Evolutionary conservation across 2,888 invertebrate genomes (phyloP), one percentile per base, ranked within the genome.

Genomic region (Drosophila macrospina): DNA sequence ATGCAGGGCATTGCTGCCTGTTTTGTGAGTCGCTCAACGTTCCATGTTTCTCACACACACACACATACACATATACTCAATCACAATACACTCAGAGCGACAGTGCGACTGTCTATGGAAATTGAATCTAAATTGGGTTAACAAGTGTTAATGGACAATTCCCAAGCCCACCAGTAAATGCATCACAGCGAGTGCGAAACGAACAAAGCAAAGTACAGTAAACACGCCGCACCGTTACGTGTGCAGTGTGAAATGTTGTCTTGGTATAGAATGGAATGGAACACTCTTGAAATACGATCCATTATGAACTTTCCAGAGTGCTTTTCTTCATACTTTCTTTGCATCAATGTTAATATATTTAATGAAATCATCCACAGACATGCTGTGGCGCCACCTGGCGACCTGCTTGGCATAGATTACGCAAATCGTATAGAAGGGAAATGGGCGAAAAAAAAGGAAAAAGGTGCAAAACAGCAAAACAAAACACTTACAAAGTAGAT

Each of bases 61-160:
- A 39, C 32, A 51, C 45, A 62, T 36, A 34, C 37, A 48, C 39
- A 37, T 30, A 28, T 41, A 42, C 47, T 37, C 44, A 51, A 52
- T 56, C 41, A 61, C 45, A 16, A 34, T 52, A 39, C 69, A 55
- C 48, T 44, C 51, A 26, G 34, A 32, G 20, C 60, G 55, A 68
- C 68, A n/a, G 54, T 64, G 70, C 70, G 54, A 61, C 60, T 34
- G 60, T 74, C 83, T 88, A 88, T 89, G 84, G 84, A 88, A 89
- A 85, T 85, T 89, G 76, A 88, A 82, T 85, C 80, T 84, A 89
- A 85, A 85, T 85, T 85, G 88, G 89, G 89, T 85, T 85, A 85
- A 85, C 89, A 85, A 85, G 84, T 89, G 84, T 89, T 85, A 89
- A 85, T 89, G 89, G 84, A 88, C 88, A 88, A 85, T 80, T 78